Evolutionary conservation across 2,113 vertebrate genomes (phyloP), one percentile per base, ranked within the genome.

Genomic region (Notarius lentiginosus): DNA sequence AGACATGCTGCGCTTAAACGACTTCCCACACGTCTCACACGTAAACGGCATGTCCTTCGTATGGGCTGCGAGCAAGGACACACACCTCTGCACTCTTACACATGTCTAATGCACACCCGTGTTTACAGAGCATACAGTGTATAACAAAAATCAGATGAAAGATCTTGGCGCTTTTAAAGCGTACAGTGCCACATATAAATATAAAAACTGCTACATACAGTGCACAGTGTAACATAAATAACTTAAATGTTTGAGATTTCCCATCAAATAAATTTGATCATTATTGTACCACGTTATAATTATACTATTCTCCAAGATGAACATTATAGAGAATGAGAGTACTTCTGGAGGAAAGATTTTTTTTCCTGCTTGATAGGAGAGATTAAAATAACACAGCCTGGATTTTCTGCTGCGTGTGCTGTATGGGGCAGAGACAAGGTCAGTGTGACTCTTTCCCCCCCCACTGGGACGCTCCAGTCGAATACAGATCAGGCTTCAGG

Each of bases 1-100:
- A 61, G 98, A 99, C 98, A 99, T 99, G 93, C 98, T 99, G 88
- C 98, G 97, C 89, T 99, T 99, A 95, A 99, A 99, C 8, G 98
- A 99, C 93, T 99, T 99, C 84, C 98, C 98, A 0, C 97, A 99
- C 14, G 98, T 99, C 95, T 99, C 98, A 0, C 98, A 99, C 84
- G 98, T 99, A 93, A 99, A 99, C 0, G 98, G 98, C 98, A 99
- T 99, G 94, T 99, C 98, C 97, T 99, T 98, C n/a, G 97, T 99
- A 92, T 99, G 98, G 87, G 98, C 98, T 99, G 72, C 14, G 85
- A 0, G 76, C 66, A 91, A 66, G 83, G 47, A 91, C 22, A 85
- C 61, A 58, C 80, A 66, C 53, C 73, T 58, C 20, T 1, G 72
- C 24, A 20, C 22, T 56, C 60, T 76, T 27, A 66, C 5, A 66